phyloP scores from a whole-genome alignment of 2,888 invertebrate genomes.

The Nineta flava region DNA sequence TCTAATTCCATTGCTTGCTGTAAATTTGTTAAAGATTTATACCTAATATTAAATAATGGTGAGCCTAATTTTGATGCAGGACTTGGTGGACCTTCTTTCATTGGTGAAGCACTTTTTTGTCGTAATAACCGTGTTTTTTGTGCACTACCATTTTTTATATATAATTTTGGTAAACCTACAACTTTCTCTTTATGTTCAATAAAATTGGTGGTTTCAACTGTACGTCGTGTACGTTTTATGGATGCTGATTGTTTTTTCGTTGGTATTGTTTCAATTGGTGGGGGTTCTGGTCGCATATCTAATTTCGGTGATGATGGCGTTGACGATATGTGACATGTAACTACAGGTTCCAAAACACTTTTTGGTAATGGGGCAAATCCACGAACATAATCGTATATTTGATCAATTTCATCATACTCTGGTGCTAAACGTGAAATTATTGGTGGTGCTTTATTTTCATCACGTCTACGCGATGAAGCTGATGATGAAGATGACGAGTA shows the following conservation, averaged over 20 bases:
- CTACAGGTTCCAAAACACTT: constrained; percentile 47
- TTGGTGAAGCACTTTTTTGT: constrained; percentile 55
- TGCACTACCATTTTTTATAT: constrained; percentile 57
- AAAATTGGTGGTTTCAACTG: constrained; percentile 23
- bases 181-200: constrained; percentile 35
- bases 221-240: constrained; percentile 60
- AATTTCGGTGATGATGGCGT: constrained; percentile 24
- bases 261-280: constrained; percentile 83
- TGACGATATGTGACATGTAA: constrained; percentile 28
- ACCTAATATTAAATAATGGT: constrained; percentile 59
- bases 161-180: constrained; percentile 55
- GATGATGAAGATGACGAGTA: constrained; percentile 33
- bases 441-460: constrained; percentile 41
- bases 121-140: constrained; percentile 49
- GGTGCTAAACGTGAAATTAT: constrained; percentile 33
- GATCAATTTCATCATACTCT: constrained; percentile 91
- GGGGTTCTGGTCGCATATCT: constrained; percentile 69
- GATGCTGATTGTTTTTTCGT: constrained; percentile 53
- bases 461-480: constrained; percentile 26
- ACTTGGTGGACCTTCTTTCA: constrained; percentile 52
- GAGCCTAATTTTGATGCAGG: constrained; percentile 53
- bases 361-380: constrained; percentile 84
- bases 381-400: constrained; percentile 89
- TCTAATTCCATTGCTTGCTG: constrained; percentile 53
- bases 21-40: constrained; percentile 52